Percentiles rank a stretch among this genome's conserved stretches.
Evolutionary conservation across 2,113 vertebrate genomes (phyloP).

Genomic region (Neolamprologus hecqui): DNA sequence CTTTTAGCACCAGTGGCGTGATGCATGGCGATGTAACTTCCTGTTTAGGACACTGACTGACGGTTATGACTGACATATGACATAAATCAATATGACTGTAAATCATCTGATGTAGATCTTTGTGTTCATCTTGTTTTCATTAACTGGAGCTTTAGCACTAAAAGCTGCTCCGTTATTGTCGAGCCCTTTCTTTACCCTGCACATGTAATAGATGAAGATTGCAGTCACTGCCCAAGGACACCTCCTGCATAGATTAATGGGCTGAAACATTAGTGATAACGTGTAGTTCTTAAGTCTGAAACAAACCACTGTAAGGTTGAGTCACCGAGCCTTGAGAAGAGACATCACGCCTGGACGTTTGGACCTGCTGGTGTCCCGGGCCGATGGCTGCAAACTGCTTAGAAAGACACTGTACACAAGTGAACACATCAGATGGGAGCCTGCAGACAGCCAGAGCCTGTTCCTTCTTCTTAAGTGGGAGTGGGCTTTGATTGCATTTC

Average conservation of each 20-base stretch:
- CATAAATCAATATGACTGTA: not conserved
- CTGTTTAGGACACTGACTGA: not conserved
- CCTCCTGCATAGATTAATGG: not conserved
- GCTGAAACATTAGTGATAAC: not conserved
- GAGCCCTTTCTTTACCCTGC: not conserved
- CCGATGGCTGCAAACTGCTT: not conserved
- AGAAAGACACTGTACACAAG: not conserved
- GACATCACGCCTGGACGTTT: not conserved
- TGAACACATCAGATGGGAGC: not conserved
- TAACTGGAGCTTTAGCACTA: not conserved
- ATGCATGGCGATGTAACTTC: not conserved
- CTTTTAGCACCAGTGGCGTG: not conserved
- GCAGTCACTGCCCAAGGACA: not conserved
- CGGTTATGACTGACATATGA: not conserved
- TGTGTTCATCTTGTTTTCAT: not conserved
- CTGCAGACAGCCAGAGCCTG: not conserved
- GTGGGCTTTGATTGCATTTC: not conserved
- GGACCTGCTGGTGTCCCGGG: not conserved
- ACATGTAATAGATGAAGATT: not conserved
- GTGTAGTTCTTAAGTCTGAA: not conserved
- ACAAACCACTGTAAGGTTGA: not conserved
- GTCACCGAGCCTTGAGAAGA: not conserved
- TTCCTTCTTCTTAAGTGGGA: not conserved
- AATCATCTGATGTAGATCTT: not conserved
- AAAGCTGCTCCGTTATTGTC: not conserved